Evolutionary conservation across 2,797 vertebrate genomes (phyloP).

Genomic region (Lepidocolaptes lacrymiger): DNA sequence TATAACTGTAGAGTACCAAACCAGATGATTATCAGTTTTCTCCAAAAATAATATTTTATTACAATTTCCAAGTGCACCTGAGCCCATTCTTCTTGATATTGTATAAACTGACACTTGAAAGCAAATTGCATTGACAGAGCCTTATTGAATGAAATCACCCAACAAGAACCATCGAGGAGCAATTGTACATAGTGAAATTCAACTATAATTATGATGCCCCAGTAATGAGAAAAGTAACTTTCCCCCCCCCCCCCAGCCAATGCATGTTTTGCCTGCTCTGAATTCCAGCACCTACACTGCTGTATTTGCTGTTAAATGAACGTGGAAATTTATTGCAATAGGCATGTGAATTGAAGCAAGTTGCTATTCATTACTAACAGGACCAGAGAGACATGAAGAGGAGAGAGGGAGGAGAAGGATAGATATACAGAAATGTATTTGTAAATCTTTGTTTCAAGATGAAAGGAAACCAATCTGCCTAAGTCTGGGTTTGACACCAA

Average conservation of each 20-base stretch:
- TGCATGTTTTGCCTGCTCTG: background rate
- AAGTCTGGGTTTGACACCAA: background rate
- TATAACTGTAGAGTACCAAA: background rate
- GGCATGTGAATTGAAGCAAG: background rate
- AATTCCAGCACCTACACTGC: background rate
- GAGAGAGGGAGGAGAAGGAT: background rate
- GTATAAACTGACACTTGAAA: conserved; percentile 47
- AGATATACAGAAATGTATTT: background rate
- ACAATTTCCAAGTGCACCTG: conserved; percentile 22
- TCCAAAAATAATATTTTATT: conserved; percentile 45
- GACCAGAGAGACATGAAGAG: background rate
- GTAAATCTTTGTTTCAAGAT: background rate
- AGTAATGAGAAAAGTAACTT: conserved; percentile 11
- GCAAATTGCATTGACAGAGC: conserved; percentile 48
- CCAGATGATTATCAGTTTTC: conserved; percentile 15
- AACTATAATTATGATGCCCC: conserved; percentile 9
- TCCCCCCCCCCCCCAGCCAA: background rate
- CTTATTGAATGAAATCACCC: conserved; percentile 37
- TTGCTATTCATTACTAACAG: background rate
- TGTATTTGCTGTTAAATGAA: background rate
- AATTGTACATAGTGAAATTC: conserved; percentile 35
- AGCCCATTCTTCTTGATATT: conserved; percentile 20
- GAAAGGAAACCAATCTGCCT: background rate
- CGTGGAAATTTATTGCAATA: background rate
- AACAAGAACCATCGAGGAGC: conserved; percentile 38